phyloP scores from a whole-genome alignment of 2,888 invertebrate genomes.

The Vannuccia rotundouncinata region DNA sequence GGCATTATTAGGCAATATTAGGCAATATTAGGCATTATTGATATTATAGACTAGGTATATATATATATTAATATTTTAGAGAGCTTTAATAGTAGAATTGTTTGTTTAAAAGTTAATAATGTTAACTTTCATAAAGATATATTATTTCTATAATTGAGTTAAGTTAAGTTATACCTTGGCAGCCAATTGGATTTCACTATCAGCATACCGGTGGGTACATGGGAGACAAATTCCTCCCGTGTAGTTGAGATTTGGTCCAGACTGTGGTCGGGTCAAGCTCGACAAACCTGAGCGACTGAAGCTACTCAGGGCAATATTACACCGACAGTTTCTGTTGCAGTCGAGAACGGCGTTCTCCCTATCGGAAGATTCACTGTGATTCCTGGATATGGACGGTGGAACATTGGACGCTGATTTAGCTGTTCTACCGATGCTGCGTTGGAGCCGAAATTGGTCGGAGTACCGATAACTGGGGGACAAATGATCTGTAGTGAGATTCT shows the following conservation, averaged over 20 bases:
- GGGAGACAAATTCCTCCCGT: background rate
- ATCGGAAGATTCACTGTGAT: too few species aligned
- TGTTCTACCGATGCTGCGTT: background rate
- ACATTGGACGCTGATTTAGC: background rate
- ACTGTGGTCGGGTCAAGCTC: background rate
- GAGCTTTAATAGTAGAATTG: too few species aligned
- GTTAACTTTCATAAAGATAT: too few species aligned
- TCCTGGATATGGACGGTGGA: too few species aligned
- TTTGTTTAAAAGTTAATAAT: too few species aligned
- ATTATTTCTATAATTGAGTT: too few species aligned
- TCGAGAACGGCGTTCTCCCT: background rate
- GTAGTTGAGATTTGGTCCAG: background rate
- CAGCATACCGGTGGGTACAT: conserved; percentile 4
- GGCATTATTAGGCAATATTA: too few species aligned
- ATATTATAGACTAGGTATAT: too few species aligned
- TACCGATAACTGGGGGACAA: background rate
- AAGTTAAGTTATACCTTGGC: conserved; percentile 1
- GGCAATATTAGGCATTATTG: too few species aligned
- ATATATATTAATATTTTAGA: too few species aligned
- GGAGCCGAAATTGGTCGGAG: background rate
- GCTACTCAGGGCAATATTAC: background rate
- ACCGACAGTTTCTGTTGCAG: background rate
- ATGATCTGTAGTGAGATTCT: background rate
- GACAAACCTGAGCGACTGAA: background rate
- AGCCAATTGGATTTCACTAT: background rate